Base-by-base conservation (phyloP, 2,113 vertebrate genomes). In the Anser cygnoides region DNA sequence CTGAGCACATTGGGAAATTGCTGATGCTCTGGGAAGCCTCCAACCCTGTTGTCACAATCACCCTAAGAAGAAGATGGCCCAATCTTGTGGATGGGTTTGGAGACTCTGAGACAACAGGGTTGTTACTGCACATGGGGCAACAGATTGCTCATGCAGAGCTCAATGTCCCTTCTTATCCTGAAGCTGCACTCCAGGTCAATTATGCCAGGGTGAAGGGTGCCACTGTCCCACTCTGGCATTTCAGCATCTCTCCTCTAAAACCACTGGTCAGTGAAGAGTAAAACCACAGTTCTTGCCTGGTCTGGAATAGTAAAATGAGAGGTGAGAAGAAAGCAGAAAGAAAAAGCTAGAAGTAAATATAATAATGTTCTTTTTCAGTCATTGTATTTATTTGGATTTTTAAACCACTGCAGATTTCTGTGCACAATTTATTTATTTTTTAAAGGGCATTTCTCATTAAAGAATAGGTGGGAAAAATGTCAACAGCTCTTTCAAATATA, bases 401-500 rank as follows among this genome's bases (percentile, higher is more conserved):
- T 39, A 84, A 94, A 85, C 62, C 20, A 71, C 12, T 61, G 5
- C 39, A 82, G 37, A 43, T 3, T 82, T 75, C 70, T 68, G 33
- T 41, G 15, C 21, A 78, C 23, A 22, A 84, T 90, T 93, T 72
- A 26, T 63, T 81, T 65, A 13, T 89, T 55, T 55, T 74, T 66
- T 44, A 49, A 68, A 92, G 49, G 21, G 3, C 23, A 72, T 92
- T 82, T 92, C 62, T 95, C 84, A 92, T 89, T 93, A 84, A 89
- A 92, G 65, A 81, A 93, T 55, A 92, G 29, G 61, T 57, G 46
- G 58, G 22, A 84, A 88, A 93, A 87, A 87, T 61, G 39, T 89
- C 84, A 87, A 49, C 80, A 84, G 41, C 31, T 87, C 39, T 91
- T 96, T 91, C 70, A 87, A 92, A 79, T 82, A 73, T 28, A 90